Base-by-base conservation (phyloP, 2,888 invertebrate genomes). In the Pandemis heparana region DNA sequence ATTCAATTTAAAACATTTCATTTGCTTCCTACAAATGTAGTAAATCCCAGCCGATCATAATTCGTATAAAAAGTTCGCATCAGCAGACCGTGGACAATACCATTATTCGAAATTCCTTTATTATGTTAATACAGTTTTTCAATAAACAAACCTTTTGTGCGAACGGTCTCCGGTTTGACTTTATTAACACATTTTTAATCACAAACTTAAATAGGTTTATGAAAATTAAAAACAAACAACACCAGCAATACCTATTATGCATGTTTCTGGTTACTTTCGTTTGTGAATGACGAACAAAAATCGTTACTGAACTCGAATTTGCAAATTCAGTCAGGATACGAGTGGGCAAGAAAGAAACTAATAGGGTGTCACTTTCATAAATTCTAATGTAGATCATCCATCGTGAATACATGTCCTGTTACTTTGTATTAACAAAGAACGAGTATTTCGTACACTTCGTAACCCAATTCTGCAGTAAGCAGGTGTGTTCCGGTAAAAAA, bases 401-500 rank as follows among this genome's bases (percentile, higher is more conserved):
- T n/a, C 16, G 7, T 16, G n/a, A 53, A 53, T 18, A 18, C 16
- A 51, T 51, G 3, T 0, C 41, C 23, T 32, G 23, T 32, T 32
- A 4, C 23, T 32, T 32, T 32, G 12, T 43, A 12, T 14, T 5
- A n/a, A 56, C 23, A 53, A 53, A 53, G 9, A 9, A 18, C 9
- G 53, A 48, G 5, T n/a, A 7, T 56, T 12, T 38, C 12, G 41
- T 62, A 18, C 16, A 4, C 43, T 38, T 7, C 60, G 43, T 46
- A 74, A 69, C 41, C 32, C 51, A 12, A 41, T 73, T 18, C 3
- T 23, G 23, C 10, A 38, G 16, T 53, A 53, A 9, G n/a, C 74
- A 74, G 69, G 74, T 74, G 74, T 74, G 74, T 69, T 69, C 59
- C 39, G 60, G 48, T 32, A 32, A 51, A 64, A 69, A 68, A 69